phyloP scores from a whole-genome alignment of 2,113 vertebrate species.

The Xenus cinereus region DNA sequence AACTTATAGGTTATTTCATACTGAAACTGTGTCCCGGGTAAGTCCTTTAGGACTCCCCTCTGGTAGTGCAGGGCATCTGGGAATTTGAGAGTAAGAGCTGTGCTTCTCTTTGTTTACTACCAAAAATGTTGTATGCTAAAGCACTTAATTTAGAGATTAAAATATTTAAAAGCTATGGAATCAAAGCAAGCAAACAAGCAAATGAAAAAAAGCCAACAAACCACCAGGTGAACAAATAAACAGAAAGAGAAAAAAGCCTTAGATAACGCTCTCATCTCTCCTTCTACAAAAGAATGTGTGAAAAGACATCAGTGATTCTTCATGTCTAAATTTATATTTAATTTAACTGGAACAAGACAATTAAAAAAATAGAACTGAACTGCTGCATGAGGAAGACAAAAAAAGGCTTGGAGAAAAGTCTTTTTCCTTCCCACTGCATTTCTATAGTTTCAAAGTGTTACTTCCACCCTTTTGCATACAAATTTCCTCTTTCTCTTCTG shows the following conservation, averaged over 20 bases:
- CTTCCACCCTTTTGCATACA: background rate
- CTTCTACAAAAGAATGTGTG: background rate
- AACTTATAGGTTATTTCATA: background rate
- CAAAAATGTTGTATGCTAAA: background rate
- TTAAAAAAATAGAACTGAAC: background rate
- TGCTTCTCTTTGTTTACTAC: background rate
- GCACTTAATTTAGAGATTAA: background rate
- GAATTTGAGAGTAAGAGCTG: background rate
- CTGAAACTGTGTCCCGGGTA: background rate
- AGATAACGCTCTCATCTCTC: background rate
- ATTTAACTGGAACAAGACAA: background rate
- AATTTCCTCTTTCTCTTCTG: background rate
- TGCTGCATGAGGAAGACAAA: background rate
- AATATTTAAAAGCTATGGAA: background rate
- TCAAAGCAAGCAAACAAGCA: background rate
- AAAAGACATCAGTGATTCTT: background rate
- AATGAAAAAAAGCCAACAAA: background rate
- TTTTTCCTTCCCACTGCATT: background rate
- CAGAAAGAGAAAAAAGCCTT: background rate
- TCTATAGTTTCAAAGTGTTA: background rate
- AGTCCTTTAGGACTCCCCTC: background rate
- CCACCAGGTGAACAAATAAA: background rate
- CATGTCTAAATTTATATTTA: background rate
- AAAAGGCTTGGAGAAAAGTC: background rate
- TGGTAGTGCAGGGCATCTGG: background rate